Evolutionary conservation across 2,797 vertebrate genomes (phyloP), one percentile per base, ranked within the genome.

Genomic region (Phyllotis vaccarum): DNA sequence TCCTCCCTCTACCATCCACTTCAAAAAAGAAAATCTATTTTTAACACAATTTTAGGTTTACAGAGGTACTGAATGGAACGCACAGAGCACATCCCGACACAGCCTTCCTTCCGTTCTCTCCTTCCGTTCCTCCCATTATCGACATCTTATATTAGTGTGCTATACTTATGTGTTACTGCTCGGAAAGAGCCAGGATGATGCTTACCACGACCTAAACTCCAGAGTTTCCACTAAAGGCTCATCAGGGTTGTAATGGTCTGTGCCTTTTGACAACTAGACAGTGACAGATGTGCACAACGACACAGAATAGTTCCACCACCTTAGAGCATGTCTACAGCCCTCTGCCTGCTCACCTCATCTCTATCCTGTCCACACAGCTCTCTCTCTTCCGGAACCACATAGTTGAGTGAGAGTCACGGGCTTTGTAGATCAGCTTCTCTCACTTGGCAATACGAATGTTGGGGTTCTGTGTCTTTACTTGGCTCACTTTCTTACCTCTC

Each of bases 21-120:
- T 78, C 2, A 52, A 43, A 54, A 75, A 17, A 10, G 72, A 68
- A 66, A 49, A 40, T 5, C 58, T 79, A 94, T 22, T 72, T 70
- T 83, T 76, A 79, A n/a, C 86, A 3, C n/a, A 76, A 14, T 87
- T 94, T 90, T 79, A 83, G 49, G 31, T 93, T 81, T 80, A 54
- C 6, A 93, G 78, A 90, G 76, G 85, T 43, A 74, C 8, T 58
- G 85, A 74, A 56, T 3, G n/a, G 76, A 82, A 78, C 72, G 62
- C 89, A 80, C 43, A 86, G 46, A 89, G 29, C 62, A 4, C 37
- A 43, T 82, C 54, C 37, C 17, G 6, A 4, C 11, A 12, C 13
- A 6, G 34, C 64, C 49, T 29, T 93, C 27, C n/a, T n/a, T 46
- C 7, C 22, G 0, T 6, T 6, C 5, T 29, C 78, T 64, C 1